phyloP scores from a whole-genome alignment of 2,888 invertebrate genomes.

The Chrysodeixis includens region DNA sequence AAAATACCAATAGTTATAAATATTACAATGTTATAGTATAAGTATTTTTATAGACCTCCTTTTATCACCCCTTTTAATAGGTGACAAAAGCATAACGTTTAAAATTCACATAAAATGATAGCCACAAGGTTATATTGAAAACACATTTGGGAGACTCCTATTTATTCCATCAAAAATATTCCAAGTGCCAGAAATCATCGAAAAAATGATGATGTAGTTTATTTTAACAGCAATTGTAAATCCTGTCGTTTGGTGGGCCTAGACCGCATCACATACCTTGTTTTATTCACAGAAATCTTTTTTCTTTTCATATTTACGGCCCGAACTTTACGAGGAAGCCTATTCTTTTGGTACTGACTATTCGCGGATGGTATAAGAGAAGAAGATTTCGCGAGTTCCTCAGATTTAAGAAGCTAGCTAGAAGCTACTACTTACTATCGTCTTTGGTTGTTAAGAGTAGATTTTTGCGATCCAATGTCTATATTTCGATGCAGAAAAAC shows the following conservation, averaged over 20 bases:
- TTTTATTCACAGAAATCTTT: conserved; percentile 75
- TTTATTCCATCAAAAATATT: not conserved
- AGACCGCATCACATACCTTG: conserved; percentile 58
- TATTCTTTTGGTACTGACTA: conserved; percentile 76
- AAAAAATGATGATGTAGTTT: conserved; percentile 2
- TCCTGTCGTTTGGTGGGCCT: conserved; percentile 18
- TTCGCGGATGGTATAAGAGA: conserved; percentile 55
- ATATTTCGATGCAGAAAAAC: too few species aligned
- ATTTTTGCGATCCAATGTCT: too few species aligned
- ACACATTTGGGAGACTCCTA: not conserved
- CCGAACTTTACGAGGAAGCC: conserved; percentile 80
- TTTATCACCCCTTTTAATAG: too few species aligned
- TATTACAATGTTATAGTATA: too few species aligned
- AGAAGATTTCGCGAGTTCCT: conserved; percentile 18
- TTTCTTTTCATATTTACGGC: conserved; percentile 82
- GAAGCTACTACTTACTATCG: too few species aligned
- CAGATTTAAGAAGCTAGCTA: not conserved
- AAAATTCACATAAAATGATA: not conserved
- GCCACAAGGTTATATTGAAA: not conserved
- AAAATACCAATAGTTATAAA: too few species aligned
- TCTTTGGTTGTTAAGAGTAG: too few species aligned
- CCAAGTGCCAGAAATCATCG: not conserved
- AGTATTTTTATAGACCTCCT: too few species aligned
- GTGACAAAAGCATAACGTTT: too few species aligned
- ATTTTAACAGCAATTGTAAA: conserved; percentile 19